These are phyloP conservation scores for Asbolus verrucosus DNA, from an alignment of 1,140 invertebrate species.

Conservation along the genomic window DNA sequence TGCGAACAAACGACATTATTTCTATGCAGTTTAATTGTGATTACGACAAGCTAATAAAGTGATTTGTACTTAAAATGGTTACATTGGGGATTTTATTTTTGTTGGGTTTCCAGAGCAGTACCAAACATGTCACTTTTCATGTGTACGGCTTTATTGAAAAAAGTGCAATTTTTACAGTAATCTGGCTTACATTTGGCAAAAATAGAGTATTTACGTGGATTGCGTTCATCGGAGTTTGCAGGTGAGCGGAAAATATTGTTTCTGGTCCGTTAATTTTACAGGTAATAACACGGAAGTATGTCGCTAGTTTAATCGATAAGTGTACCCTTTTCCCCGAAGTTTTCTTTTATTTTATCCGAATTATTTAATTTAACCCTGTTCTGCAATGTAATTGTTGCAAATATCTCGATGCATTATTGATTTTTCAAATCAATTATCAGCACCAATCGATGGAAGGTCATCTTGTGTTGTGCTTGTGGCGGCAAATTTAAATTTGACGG, in stretches of 20 bases:
- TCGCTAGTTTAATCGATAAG: background rate
- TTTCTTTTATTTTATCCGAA: constrained; percentile 22
- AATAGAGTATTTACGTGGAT: too few relatives aligned
- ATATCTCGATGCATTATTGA: background rate
- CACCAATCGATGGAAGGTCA: constrained; percentile 40
- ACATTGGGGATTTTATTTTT: too few relatives aligned
- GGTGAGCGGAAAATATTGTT: too few relatives aligned
- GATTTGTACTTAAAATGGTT: background rate
- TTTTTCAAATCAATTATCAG: constrained; percentile 22
- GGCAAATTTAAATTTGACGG: constrained; percentile 54
- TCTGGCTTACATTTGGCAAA: too few relatives aligned
- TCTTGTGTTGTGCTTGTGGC: constrained; percentile 58
- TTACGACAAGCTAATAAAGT: constrained; percentile 5
- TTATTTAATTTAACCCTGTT: background rate
- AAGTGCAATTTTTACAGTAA: too few relatives aligned
- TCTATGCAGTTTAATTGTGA: constrained; percentile 49
- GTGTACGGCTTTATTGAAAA: too few relatives aligned
- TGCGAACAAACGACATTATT: constrained; percentile 59
- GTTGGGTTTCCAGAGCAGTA: too few relatives aligned
- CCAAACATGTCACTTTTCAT: too few relatives aligned
- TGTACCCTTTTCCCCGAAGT: background rate
- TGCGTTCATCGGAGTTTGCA: too few relatives aligned
- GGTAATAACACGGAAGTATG: background rate
- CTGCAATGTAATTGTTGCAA: constrained; percentile 2
- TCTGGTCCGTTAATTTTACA: too few relatives aligned